Evolutionary conservation across 1,140 invertebrate species (phyloP).

Genomic region (Pseudomyrmex flavicornis): DNA sequence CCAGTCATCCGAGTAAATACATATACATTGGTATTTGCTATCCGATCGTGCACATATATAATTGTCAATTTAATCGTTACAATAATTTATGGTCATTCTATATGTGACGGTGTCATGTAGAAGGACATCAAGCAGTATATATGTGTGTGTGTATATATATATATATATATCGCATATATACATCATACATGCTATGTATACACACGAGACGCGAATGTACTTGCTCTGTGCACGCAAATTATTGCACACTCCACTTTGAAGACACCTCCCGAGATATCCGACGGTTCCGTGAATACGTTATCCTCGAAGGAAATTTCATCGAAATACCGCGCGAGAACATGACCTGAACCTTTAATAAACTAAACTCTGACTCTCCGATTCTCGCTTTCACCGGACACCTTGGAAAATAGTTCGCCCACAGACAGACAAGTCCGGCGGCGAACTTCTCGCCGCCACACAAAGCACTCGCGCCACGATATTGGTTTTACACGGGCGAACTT

Average conservation of each 20-base stretch:
- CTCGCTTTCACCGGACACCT: slow-evolving; percentile 22
- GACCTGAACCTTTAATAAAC: slow-evolving; percentile 6
- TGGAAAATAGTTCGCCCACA: neutral
- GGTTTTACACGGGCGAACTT: slow-evolving; percentile 27
- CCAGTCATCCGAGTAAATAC: too few relatives aligned
- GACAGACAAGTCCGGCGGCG: slow-evolving; percentile 12
- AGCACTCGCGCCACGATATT: neutral
- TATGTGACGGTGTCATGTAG: too few relatives aligned
- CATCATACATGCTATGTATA: slow-evolving; percentile 22
- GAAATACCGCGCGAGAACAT: slow-evolving; percentile 16
- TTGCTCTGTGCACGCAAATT: slow-evolving; percentile 61
- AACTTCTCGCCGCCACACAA: slow-evolving; percentile 8
- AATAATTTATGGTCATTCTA: too few relatives aligned
- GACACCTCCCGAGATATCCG: neutral
- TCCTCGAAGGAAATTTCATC: slow-evolving; percentile 51
- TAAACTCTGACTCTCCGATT: neutral
- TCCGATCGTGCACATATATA: too few relatives aligned
- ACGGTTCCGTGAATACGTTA: slow-evolving; percentile 26
- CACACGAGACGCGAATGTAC: neutral
- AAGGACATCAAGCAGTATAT: too few relatives aligned
- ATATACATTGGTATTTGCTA: too few relatives aligned
- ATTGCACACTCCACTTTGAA: slow-evolving; percentile 63
- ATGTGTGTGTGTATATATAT: slow-evolving; percentile 5
- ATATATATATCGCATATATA: neutral
- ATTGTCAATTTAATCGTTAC: too few relatives aligned